Evolutionary conservation across 2,113 vertebrate species (phyloP).

Genomic region (Steatornis caripensis): DNA sequence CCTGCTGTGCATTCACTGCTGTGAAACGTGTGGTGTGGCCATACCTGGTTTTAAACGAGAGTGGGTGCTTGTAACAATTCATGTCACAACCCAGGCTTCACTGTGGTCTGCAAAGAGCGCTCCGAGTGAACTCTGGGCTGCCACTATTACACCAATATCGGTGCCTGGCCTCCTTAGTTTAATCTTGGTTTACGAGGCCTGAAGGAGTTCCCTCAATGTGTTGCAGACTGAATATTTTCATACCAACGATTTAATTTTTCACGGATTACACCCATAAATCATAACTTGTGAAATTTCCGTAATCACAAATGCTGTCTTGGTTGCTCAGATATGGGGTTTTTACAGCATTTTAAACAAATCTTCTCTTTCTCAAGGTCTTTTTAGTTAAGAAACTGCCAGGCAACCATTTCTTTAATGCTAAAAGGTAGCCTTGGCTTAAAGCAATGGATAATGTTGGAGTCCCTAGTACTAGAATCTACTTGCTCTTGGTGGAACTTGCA

Average conservation of each 20-base stretch:
- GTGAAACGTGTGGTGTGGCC: neutral
- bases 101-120: neutral
- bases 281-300: neutral
- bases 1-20: neutral
- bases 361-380: neutral
- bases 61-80: neutral
- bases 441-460: neutral
- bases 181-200: neutral
- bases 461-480: neutral
- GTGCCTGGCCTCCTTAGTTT: neutral
- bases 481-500: neutral
- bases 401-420: neutral
- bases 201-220: neutral
- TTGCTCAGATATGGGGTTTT: neutral
- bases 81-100: rapidly evolving
- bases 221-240: neutral
- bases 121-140: neutral
- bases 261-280: neutral
- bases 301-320: neutral
- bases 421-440: neutral
- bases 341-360: neutral
- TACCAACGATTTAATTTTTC: neutral
- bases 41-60: neutral
- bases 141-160: rapidly evolving
- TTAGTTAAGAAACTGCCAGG: neutral